A percentile compares a stretch with the other conserved stretches of the same genome.
Evolutionary conservation across 1,140 invertebrate species (phyloP).

Genomic region (Zelostemma sp.): DNA sequence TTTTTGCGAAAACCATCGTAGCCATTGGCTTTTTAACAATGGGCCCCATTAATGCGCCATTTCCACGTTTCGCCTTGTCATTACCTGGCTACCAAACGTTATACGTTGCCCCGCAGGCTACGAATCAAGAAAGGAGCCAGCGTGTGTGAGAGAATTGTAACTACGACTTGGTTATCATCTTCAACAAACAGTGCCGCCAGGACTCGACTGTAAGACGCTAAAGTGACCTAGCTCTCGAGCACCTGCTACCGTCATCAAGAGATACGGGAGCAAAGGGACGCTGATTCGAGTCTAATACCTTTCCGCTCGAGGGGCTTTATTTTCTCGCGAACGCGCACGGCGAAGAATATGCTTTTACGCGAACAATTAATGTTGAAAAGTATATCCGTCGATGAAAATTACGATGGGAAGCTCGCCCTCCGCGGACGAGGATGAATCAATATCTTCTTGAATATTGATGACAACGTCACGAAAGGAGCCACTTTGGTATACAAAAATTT

Average conservation of each 20-base stretch:
- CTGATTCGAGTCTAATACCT: slow-evolving; percentile 54
- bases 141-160: slow-evolving; percentile 22
- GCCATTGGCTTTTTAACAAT: background rate
- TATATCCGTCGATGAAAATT: too few species aligned
- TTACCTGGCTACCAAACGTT: slow-evolving; percentile 30
- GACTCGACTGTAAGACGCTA: slow-evolving; percentile 46
- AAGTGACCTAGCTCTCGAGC: slow-evolving; percentile 58
- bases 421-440: slow-evolving; percentile 11
- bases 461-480: slow-evolving; percentile 14
- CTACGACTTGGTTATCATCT: slow-evolving; percentile 26
- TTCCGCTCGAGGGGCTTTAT: slow-evolving; percentile 51
- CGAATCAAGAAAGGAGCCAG: slow-evolving; percentile 57
- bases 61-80: slow-evolving; percentile 30
- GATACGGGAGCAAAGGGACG: slow-evolving; percentile 49
- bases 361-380: background rate
- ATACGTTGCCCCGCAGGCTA: slow-evolving; percentile 46
- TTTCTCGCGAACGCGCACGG: slow-evolving; percentile 28
- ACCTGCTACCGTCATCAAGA: slow-evolving; percentile 61
- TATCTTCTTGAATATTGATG: slow-evolving; percentile 40
- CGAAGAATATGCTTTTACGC: too few species aligned
- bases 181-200: slow-evolving; percentile 18
- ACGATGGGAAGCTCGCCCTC: background rate
- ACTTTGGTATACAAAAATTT: slow-evolving; percentile 26
- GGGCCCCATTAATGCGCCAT: background rate
- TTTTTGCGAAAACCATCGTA: background rate